Base-by-base conservation (phyloP, 2,113 vertebrate genomes). In the Catharus fuscescens region DNA sequence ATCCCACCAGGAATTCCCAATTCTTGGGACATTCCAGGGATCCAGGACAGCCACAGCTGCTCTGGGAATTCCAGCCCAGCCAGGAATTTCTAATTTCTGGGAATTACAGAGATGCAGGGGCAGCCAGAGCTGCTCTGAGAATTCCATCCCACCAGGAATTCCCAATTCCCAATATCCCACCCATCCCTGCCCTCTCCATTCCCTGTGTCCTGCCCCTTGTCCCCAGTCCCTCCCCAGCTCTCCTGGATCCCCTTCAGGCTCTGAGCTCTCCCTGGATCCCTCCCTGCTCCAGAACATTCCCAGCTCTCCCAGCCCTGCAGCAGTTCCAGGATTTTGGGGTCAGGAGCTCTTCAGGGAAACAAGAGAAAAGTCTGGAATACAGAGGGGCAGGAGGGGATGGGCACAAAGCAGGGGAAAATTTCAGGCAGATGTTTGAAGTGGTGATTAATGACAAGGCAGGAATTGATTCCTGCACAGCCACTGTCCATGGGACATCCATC, bases 261-360 rank as follows among this genome's bases (percentile, higher is more conserved):
- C 62, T 28, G 57, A 66, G 36, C 19, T 91, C 9, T 77, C 13
- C 42, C 53, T 9, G 11, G n/a, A 77, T 0, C 9, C 2, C 61
- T 14, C 36, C 2, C 32, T 2, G 62, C 20, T 42, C 17, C 42
- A 61, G 47, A 66, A 1, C 19, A 24, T 1, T 0, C 57, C 45
- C 52, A 80, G 34, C 16, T 40, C 34, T 52, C 28, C 17, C 52
- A 18, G 23, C 12, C 34, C 47, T 4, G 10, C 6, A 38, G 32
- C 10, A 34, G 4, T 17, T 8, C 29, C 64, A 56, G 67, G 42
- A 28, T 3, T 0, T 8, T 5, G 2, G n/a, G 25, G 38, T 0
- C 0, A 0, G n/a, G 25, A 5, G 10, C 5, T 25, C 19, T 18
- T 8, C 24, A 14, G 18, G 57, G 48, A 50, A 50, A 50, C 21